Conservation (phyloP, 2,888 invertebrate species). For the Chouioia cunea region DNA sequence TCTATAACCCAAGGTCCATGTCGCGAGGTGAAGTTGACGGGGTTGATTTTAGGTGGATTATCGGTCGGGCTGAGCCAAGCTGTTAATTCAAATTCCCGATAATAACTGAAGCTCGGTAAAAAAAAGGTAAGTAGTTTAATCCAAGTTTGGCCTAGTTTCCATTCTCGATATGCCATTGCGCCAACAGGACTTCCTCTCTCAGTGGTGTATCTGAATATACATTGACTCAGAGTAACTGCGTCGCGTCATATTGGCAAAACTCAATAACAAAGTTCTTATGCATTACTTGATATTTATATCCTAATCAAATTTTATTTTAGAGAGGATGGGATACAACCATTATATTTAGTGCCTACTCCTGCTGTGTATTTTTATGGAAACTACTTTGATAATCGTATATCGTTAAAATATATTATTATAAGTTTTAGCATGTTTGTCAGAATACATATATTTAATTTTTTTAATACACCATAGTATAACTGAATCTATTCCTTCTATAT, state of each 20-base stretch:
- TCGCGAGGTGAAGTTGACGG: constrained; percentile 2
- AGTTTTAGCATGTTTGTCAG: too few relatives aligned
- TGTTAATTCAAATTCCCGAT: constrained; percentile 52
- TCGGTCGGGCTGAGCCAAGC: constrained; percentile 47
- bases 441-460: too few relatives aligned
- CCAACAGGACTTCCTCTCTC: neutral
- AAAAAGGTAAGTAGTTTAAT: constrained; percentile 43
- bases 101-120: constrained; percentile 10
- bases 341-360: too few relatives aligned
- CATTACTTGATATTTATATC: constrained; percentile 23
- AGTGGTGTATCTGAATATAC: neutral
- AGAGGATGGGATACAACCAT: too few relatives aligned
- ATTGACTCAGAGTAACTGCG: neutral
- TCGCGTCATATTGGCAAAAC: neutral
- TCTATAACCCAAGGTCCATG: constrained; percentile 9
- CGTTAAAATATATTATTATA: too few relatives aligned
- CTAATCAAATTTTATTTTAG: constrained; percentile 13
- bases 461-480: too few relatives aligned
- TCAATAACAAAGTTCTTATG: neutral
- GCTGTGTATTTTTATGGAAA: too few relatives aligned
- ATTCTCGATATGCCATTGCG: constrained; percentile 32
- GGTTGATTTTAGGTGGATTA: constrained; percentile 49
- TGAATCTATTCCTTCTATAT: too few relatives aligned
- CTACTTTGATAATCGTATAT: too few relatives aligned
- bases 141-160: constrained; percentile 52